A percentile compares a stretch with the other conserved stretches of the same genome.
Conservation (phyloP, 1,140 invertebrate species). For the Halictus rubicundus region DNA sequence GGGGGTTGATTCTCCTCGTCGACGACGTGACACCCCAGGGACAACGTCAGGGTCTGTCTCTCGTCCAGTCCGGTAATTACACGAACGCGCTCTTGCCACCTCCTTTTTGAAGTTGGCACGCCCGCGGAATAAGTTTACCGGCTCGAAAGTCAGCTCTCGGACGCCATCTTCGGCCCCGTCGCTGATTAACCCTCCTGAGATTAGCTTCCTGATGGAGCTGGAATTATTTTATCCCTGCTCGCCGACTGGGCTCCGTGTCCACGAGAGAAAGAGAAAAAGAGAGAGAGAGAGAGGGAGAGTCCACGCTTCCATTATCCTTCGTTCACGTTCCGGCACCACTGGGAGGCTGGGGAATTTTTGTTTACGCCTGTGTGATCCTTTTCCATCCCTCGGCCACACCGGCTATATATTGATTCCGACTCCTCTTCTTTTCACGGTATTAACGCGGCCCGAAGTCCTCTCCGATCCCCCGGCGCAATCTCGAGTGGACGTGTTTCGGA, state of each 20-base stretch:
- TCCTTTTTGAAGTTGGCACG: constrained; percentile 62
- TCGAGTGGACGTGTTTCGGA: neutral
- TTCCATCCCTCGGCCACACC: neutral
- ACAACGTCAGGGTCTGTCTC: neutral
- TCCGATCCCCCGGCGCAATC: neutral
- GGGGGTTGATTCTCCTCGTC: no score
- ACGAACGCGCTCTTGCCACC: constrained; percentile 10
- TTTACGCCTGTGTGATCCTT: constrained; percentile 5
- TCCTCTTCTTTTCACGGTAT: constrained; percentile 8
- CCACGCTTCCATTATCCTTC: constrained; percentile 40
- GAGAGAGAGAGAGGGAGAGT: neutral
- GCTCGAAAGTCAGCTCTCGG: constrained; percentile 38
- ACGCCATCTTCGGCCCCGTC: constrained; percentile 34
- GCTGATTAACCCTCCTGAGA: constrained; percentile 61
- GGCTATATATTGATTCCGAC: constrained; percentile 20
- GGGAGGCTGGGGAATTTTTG: constrained; percentile 10
- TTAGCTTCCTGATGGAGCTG: constrained; percentile 56
- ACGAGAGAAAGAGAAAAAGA: neutral
- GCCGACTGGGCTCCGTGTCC: neutral
- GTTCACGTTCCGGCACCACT: neutral
- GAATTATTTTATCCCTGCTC: constrained; percentile 59
- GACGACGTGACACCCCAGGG: no score
- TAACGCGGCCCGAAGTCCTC: neutral
- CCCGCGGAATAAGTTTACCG: constrained; percentile 60
- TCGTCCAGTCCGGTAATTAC: constrained; percentile 53